Conservation (phyloP, 2,888 invertebrate genomes). For the Nomada hirtipes region DNA sequence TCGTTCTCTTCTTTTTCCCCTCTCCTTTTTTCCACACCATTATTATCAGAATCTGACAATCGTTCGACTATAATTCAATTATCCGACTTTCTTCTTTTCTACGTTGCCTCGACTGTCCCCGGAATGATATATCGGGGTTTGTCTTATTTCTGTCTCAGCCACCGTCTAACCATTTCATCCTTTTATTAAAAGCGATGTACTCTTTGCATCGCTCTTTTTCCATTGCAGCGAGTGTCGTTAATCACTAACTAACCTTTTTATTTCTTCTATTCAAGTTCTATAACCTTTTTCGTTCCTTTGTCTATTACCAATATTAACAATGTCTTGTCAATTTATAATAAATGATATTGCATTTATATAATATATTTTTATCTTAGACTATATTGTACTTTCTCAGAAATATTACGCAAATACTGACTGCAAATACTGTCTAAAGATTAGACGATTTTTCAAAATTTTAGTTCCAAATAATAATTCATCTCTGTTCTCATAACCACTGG, state of each 20-base stretch:
- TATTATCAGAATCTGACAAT: constrained; percentile 45
- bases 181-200: constrained; percentile 7
- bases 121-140: constrained; percentile 54
- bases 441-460: neutral
- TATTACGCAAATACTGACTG: too few species aligned
- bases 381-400: neutral
- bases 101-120: constrained; percentile 22
- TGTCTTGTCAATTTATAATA: too few species aligned
- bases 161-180: constrained; percentile 34
- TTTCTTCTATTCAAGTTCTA: neutral
- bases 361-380: too few species aligned
- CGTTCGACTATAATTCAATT: constrained; percentile 56
- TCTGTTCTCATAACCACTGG: neutral
- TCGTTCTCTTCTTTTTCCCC: neutral
- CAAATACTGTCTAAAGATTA: too few species aligned
- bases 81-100: constrained; percentile 26
- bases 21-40: constrained; percentile 33
- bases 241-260: constrained; percentile 49
- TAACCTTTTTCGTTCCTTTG: neutral
- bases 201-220: constrained; percentile 10
- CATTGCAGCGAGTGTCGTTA: constrained; percentile 36
- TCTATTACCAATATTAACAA: neutral
- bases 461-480: constrained; percentile 23
- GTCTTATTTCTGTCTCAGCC: constrained; percentile 53
- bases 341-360: too few species aligned